Evolutionary conservation across 2,113 vertebrate genomes (phyloP).

Genomic region (Lampris incognitus): DNA sequence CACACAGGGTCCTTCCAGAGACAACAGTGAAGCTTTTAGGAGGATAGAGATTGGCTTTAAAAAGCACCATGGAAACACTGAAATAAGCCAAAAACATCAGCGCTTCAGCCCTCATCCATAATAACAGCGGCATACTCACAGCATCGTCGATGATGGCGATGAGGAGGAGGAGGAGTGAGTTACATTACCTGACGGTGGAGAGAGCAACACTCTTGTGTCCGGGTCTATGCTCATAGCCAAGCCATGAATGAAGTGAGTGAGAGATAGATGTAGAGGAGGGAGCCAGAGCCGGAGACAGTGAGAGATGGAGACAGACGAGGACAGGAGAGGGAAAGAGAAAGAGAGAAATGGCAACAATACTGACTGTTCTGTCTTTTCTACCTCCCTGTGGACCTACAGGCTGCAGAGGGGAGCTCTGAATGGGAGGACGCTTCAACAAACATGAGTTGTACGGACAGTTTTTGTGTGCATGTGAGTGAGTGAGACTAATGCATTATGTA

Average conservation of each 20-base stretch:
- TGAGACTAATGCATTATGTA: constrained; percentile 49
- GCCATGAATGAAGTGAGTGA: constrained; percentile 28
- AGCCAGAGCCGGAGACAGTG: constrained; percentile 21
- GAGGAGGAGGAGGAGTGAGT: neutral
- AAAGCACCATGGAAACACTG: neutral
- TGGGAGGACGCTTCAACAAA: constrained; percentile 54
- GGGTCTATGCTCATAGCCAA: constrained; percentile 41
- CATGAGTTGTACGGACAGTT: constrained; percentile 33
- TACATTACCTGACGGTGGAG: constrained; percentile 46
- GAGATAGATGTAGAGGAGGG: constrained; percentile 33
- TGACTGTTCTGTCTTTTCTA: constrained; percentile 60
- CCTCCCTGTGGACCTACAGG: constrained; percentile 40
- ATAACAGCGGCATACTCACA: neutral
- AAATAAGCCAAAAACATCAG: neutral
- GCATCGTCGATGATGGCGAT: neutral
- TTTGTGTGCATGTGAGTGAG: constrained; percentile 25
- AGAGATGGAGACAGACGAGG: neutral
- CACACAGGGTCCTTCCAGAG: neutral
- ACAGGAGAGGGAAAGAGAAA: constrained; percentile 9
- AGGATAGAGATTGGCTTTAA: neutral
- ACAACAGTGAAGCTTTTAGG: neutral
- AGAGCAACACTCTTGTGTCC: constrained; percentile 13
- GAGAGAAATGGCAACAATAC: constrained; percentile 40
- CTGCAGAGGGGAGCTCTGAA: constrained; percentile 34
- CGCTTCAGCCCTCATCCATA: neutral